Evolutionary conservation across 2,888 invertebrate genomes (phyloP), one percentile per base, ranked within the genome.

Genomic region (Pachliopta kotzebuea): DNA sequence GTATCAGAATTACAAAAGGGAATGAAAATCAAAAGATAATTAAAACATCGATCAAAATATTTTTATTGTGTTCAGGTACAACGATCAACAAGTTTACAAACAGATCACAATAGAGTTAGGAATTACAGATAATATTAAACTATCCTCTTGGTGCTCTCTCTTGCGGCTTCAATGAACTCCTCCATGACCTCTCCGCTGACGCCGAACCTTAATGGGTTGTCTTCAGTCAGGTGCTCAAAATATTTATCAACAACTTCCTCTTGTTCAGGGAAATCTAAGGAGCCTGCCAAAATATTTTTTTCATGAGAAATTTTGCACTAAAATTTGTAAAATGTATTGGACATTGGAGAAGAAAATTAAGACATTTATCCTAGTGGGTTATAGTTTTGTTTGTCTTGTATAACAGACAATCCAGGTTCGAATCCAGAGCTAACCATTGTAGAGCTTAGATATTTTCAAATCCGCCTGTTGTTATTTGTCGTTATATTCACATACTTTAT

Each of bases 121-220:
- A 63, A 67, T 62, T 62, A 71, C 60, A 67, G 65, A 69, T 17
- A 24, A 72, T 67, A n/a, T 59, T 69, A 74, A 11, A 81, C 71
- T 42, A 74, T 71, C 31, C 77, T 80, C 71, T 89, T 90, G 17
- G 85, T 89, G 69, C 71, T 72, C 4, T 84, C 83, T 60, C 77
- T 83, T 1, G 90, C 90, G 0, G 81, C 73, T 53, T 85, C 83
- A 0, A 90, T 75, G 59, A 90, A 87, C 56, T 91, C 87, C 23
- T 91, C 88, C 86, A 90, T 85, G 1, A 84, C 80, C 0, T 87
- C 85, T 0, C 77, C 80, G 63, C 84, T 86, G 7, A 88, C 90
- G 2, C 90, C 90, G 65, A 88, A 90, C 62, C 78, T 83, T 0
- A 88, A 71, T 0, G 90, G 90, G 54, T 90, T 90, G 71, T 88